Evolutionary conservation across 2,113 vertebrate species (phyloP).

Genomic region (Salvelinus alpinus): DNA sequence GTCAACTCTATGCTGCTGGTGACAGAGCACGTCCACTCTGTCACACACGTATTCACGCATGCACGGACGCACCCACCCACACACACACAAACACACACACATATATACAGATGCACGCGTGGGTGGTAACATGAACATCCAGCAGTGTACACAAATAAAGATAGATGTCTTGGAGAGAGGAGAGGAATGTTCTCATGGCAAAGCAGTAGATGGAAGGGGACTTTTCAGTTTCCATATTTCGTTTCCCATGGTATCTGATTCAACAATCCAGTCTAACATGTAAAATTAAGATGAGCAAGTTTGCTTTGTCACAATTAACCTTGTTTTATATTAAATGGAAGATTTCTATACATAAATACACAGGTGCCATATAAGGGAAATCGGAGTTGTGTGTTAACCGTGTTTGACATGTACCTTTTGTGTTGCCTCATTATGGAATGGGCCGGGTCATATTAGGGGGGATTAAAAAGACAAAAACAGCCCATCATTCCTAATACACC

Average conservation of each 20-base stretch:
- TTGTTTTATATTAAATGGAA: too few relatives aligned
- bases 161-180: background rate
- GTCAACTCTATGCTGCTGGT: conserved; percentile 63
- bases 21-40: conserved; percentile 72
- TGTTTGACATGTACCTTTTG: conserved; percentile 60
- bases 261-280: too few relatives aligned
- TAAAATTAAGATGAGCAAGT: background rate
- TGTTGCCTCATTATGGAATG: conserved; percentile 61
- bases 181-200: conserved; percentile 41
- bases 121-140: background rate
- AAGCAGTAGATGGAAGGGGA: background rate
- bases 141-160: conserved; percentile 1
- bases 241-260: background rate
- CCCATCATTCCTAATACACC: conserved; percentile 61
- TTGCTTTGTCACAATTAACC: too few relatives aligned
- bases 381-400: conserved; percentile 40
- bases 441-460: conserved; percentile 65
- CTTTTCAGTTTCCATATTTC: background rate
- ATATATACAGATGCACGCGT: background rate
- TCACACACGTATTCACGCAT: conserved; percentile 48
- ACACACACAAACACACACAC: background rate
- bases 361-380: conserved; percentile 41
- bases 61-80: conserved; percentile 13
- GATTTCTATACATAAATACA: too few relatives aligned
- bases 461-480: conserved; percentile 74